A percentile compares a stretch with the other conserved stretches of the same genome.
Evolutionary conservation across 2,797 vertebrate genomes (phyloP).

Genomic region (Lates japonicus): DNA sequence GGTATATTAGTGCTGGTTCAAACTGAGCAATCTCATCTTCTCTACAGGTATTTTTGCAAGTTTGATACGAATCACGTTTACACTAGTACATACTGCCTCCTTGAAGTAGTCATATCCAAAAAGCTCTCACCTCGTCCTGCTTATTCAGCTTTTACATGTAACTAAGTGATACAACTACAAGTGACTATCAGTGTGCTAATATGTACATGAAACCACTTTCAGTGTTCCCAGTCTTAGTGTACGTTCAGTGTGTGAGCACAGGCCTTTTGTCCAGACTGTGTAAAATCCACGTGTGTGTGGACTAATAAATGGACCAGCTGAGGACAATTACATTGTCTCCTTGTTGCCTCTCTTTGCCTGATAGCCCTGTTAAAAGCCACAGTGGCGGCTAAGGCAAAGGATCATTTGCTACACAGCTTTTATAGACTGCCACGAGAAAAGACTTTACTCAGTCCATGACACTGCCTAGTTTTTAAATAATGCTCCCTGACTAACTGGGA

Average conservation of each 20-base stretch:
- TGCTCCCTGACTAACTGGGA: not conserved
- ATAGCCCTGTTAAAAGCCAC: conserved; percentile 54
- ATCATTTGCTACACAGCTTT: conserved; percentile 49
- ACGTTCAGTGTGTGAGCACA: not conserved
- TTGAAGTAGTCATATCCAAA: too few species aligned
- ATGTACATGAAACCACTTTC: not conserved
- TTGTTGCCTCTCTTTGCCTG: conserved; percentile 32
- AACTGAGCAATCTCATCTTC: not conserved
- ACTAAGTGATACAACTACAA: too few species aligned
- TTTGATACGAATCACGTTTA: not conserved
- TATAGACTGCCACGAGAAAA: conserved; percentile 56
- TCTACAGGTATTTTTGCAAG: not conserved
- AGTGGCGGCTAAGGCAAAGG: conserved; percentile 43
- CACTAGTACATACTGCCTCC: too few species aligned
- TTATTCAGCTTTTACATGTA: too few species aligned
- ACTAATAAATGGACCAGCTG: conserved; percentile 33
- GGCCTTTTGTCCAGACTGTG: conserved; percentile 10
- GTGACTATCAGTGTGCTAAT: too few species aligned
- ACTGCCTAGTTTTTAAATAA: conserved; percentile 25
- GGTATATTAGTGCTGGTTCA: too few species aligned
- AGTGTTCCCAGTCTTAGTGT: not conserved
- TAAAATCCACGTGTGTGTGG: conserved; percentile 29
- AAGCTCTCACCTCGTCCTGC: too few species aligned
- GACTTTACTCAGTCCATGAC: conserved; percentile 26
- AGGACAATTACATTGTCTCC: conserved; percentile 26